A percentile compares a stretch with the other conserved stretches of the same genome.
phyloP scores from a whole-genome alignment of 2,888 invertebrate species.

The Baronia brevicornis region DNA sequence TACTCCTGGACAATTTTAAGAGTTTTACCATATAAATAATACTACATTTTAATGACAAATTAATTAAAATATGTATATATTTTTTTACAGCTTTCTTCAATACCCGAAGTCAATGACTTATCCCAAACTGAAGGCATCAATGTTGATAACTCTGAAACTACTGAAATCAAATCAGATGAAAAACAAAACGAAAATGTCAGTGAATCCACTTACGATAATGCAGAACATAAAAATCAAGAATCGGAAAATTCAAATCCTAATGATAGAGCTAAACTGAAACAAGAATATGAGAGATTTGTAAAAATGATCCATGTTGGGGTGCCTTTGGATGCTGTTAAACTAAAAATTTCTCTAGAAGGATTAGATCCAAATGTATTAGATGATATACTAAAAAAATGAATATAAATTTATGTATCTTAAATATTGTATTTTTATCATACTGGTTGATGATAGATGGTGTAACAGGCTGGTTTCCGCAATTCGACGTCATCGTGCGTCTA shows the following conservation, averaged over 20 bases:
- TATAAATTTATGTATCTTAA: too few species aligned
- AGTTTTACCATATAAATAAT: too few species aligned
- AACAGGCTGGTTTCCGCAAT: too few species aligned
- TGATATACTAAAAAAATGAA: constrained; percentile 39
- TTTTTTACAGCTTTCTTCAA: constrained; percentile 64
- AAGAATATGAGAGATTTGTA: constrained; percentile 84
- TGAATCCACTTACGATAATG: constrained; percentile 8
- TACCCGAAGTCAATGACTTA: constrained; percentile 55
- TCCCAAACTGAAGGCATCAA: constrained; percentile 2
- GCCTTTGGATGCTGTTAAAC: constrained; percentile 85
- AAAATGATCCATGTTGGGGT: constrained; percentile 95
- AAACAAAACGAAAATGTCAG: constrained; percentile 17
- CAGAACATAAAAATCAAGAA: constrained; percentile 9
- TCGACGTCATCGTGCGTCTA: too few species aligned
- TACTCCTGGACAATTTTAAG: too few species aligned
- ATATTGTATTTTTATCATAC: too few species aligned
- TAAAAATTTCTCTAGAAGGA: constrained; percentile 90
- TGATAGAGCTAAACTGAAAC: constrained; percentile 66
- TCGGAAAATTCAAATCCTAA: constrained; percentile 5
- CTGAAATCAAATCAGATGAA: constrained; percentile 18
- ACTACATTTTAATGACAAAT: neutral
- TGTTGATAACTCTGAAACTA: constrained; percentile 7
- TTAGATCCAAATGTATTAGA: constrained; percentile 83
- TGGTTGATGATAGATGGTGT: too few species aligned
- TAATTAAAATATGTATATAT: constrained; percentile 1